These are phyloP conservation scores for Trichoplusia ni DNA, from an alignment of 1,140 invertebrate genomes.

Conservation along the genomic window DNA sequence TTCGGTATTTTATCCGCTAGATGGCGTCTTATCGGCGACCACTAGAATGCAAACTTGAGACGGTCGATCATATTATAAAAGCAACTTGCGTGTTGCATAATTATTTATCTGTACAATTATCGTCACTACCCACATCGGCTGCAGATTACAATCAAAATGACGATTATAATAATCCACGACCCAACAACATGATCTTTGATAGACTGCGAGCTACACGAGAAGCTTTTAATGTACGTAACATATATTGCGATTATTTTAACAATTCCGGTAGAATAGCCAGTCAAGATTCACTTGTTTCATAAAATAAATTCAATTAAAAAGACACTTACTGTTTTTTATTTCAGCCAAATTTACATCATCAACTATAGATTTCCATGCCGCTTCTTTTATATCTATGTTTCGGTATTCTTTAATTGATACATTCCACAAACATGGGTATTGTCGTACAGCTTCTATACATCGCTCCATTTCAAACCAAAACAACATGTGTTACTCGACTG, in stretches of 20 bases:
- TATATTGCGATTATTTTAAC: slow-evolving; percentile 4
- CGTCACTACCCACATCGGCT: not conserved
- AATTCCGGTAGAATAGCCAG: not conserved
- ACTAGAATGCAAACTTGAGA: not conserved
- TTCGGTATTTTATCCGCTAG: not conserved
- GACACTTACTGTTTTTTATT: slow-evolving; percentile 3
- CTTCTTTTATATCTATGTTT: slow-evolving; percentile 8
- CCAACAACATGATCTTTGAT: slow-evolving; percentile 1
- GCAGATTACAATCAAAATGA: slow-evolving; percentile 4
- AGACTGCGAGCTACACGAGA: not conserved
- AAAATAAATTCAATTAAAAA: slow-evolving; percentile 5
- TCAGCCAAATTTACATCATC: slow-evolving; percentile 7
- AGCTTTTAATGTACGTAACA: slow-evolving; percentile 2
- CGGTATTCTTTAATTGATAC: slow-evolving; percentile 5
- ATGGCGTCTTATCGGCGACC: not conserved
- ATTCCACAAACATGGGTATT: slow-evolving; percentile 12
- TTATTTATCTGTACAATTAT: slow-evolving; percentile 40
- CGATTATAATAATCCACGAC: not conserved
- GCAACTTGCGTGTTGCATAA: slow-evolving; percentile 59
- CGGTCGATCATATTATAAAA: slow-evolving; percentile 42
- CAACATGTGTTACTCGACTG: no score
- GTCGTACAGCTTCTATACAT: not conserved
- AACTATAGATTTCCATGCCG: slow-evolving; percentile 1
- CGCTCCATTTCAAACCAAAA: no score
- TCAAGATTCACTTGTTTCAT: not conserved